Base-by-base conservation (phyloP, 1,140 invertebrate genomes). In the Bombus sylvicola region DNA sequence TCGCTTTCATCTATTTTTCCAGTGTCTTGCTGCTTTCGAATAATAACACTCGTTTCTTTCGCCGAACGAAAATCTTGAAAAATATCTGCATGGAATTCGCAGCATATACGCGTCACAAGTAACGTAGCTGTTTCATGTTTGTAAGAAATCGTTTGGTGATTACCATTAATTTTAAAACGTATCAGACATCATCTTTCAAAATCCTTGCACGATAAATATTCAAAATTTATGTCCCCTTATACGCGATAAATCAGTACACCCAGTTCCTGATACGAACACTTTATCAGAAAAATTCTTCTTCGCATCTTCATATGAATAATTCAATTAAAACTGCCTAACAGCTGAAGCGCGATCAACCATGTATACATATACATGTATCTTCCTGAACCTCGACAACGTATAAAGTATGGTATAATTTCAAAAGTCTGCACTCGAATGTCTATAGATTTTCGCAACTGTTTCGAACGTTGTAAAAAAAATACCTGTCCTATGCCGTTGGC, bases 211-310 rank as follows among this genome's bases (percentile, higher is more conserved):
- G 15, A 31, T 41, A 41, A 64, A 25, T 64, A 31, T 77, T 31
- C 37, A 64, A 15, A 28, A n/a, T 62, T 37, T 41, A 13, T 22
- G 18, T 47, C 8, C 9, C 13, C 34, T 28, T 28, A 37, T 39
- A 77, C 28, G 31, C 8, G 15, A 25, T 15, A 18, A 47, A 25
- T 31, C 22, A 13, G 15, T 37, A 6, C 8, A 22, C 41, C 15
- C 22, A 31, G 47, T 31, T 47, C 2, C 25, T 13, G 53, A 76
- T 47, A 28, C 25, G 9, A 41, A 77, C 34, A n/a, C 3, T 39
- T 75, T 41, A 62, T 37, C 25, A 64, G 41, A 41, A 77, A 77
- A 41, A 64, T 77, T 37, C n/a, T 53, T 41, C 57, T 77, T 77
- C 57, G 28, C 37, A 12, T 5, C 57, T 77, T 77, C 12, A 13